Evolutionary conservation across 2,888 invertebrate genomes (phyloP), one percentile per base, ranked within the genome.

Genomic region (Dione juno): DNA sequence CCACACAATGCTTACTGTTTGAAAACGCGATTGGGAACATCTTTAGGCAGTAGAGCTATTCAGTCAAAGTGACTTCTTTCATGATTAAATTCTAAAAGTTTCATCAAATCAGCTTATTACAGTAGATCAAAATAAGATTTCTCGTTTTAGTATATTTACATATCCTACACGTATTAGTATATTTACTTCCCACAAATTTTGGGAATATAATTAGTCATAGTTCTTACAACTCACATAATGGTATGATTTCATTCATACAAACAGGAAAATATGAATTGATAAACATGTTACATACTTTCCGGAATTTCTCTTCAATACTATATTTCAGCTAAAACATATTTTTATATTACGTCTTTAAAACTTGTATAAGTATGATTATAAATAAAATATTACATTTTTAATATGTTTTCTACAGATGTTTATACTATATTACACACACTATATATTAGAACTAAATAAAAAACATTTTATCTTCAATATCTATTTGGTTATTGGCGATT

Each of bases 1-100:
- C 70, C 74, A 74, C 74, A 76, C 66, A 71, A 73, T 66, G 75
- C 71, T 67, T 75, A 37, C 74, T 58, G 73, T 70, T 73, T 72
- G 66, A 73, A 61, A 75, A 75, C 73, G 75, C 75, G 76, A 75
- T 70, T 63, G 45, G n/a, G 61, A 61, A 21, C 43, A 16, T 43
- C 61, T 61, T 61, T 28, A 28, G 43, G 61, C 43, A n/a, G 41
- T 45, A 21, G 21, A 61, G 14, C 43, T 61, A n/a, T 45, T 61
- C 28, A 28, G 11, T 6, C 16, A 5, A 57, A 57, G 37, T 37
- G 37, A 16, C 35, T 37, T 37, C 3, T 35, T 35, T 54, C 54
- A 10, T 57, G 54, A 35, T 57, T 3, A 16, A 1, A 1, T 5
- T 57, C 11, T 11, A 1, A 50, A 50, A 19, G 1, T 48, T 16